Evolutionary conservation across 2,888 invertebrate species (phyloP), one percentile per base, ranked within the genome.

Genomic region (Digitonthophagus gazella): DNA sequence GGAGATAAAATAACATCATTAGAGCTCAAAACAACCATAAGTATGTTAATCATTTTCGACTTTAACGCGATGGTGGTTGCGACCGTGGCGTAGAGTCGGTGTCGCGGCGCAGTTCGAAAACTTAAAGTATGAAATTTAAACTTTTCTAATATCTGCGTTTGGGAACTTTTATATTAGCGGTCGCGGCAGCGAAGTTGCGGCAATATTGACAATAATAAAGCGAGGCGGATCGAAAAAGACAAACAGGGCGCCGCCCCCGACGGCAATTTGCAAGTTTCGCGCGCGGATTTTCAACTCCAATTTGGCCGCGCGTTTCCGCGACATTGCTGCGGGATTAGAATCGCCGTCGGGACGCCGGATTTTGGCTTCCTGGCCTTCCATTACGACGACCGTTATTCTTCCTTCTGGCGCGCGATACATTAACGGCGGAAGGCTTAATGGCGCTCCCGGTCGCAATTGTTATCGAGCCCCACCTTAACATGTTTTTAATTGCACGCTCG

Each of bases 101-200:
- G 28, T 44, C 28, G 28, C 28, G 28, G 28, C 58, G 58, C 15
- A 58, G 58, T 58, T 58, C 18, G 15, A 58, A 58, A 58, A 58
- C 58, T 58, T 58, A 16, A 58, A 58, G 58, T 58, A 58, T 58
- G 58, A 58, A 58, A 58, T 58, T 58, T 58, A 58, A 58, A 58
- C 58, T 58, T 58, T 58, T 58, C 58, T 58, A 58, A 58, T 58
- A 58, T 58, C 58, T 58, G 58, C 18, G 58, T 58, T 58, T 58
- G 58, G 11, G 58, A 58, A 58, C 58, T 58, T 58, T 58, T 58
- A 58, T 58, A 58, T 58, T 58, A 58, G 58, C 18, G 18, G 58
- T 58, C 58, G 58, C 16, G 15, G 15, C n/a, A 58, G 15, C 58
- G 18, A 58, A 58, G 16, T 58, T 58, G 16, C 18, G 8, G 58